Evolutionary conservation across 2,888 invertebrate species (phyloP).

Genomic region (Apomyelois bistriatella): DNA sequence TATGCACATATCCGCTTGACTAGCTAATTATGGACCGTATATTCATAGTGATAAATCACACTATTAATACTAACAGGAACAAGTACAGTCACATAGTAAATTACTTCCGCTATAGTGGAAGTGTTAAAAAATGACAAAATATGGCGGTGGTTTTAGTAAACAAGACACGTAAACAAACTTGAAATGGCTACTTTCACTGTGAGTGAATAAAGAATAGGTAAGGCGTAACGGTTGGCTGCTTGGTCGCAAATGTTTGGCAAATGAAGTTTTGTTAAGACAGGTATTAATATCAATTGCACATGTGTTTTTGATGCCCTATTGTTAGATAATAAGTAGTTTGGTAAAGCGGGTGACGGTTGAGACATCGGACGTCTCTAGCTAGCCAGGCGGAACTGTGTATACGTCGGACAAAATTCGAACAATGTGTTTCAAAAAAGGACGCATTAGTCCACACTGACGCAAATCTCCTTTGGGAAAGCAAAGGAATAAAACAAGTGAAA

Average conservation of each 20-base stretch:
- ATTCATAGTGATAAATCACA: neutral
- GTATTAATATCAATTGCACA: too few relatives aligned
- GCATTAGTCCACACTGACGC: too few relatives aligned
- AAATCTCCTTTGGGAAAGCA: too few relatives aligned
- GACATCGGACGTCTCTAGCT: too few relatives aligned
- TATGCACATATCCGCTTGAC: neutral
- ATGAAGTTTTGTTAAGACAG: neutral
- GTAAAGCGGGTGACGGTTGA: too few relatives aligned
- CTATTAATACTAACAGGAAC: constrained; percentile 7
- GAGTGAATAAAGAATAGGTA: constrained; percentile 53
- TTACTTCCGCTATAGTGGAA: constrained; percentile 35
- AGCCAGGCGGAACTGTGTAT: too few relatives aligned
- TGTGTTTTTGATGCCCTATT: too few relatives aligned
- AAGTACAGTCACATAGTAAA: neutral
- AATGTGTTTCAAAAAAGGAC: too few relatives aligned
- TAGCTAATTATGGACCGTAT: neutral
- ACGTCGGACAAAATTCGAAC: too few relatives aligned
- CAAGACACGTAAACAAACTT: constrained; percentile 58
- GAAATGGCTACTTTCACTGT: constrained; percentile 65
- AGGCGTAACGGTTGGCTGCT: constrained; percentile 36
- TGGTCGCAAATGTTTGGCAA: constrained; percentile 7
- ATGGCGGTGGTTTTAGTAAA: constrained; percentile 35
- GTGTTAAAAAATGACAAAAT: constrained; percentile 30
- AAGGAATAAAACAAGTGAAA: too few relatives aligned
- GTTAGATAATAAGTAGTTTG: too few relatives aligned